Conservation (phyloP, 2,797 vertebrate genomes). For the Streptopelia turtur region DNA sequence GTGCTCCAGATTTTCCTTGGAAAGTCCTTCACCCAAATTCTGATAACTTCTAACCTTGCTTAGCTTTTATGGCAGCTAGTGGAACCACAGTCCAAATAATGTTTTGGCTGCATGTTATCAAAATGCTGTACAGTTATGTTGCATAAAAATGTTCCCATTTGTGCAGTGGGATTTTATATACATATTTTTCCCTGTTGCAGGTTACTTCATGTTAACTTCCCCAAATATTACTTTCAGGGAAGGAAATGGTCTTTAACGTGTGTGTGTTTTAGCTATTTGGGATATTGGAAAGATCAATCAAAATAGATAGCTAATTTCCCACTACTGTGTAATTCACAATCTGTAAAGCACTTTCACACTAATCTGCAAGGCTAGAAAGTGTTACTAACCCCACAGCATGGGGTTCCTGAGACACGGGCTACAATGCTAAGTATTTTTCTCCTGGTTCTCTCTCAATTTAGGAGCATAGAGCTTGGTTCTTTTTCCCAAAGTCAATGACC, state of each 20-base stretch:
- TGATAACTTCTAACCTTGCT: slow-evolving; percentile 5
- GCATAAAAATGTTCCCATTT: background rate
- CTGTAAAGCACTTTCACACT: background rate
- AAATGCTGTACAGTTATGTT: background rate
- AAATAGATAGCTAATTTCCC: background rate
- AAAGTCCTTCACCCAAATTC: slow-evolving; percentile 7
- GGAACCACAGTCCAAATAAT: background rate
- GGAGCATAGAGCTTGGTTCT: background rate
- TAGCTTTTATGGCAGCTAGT: background rate
- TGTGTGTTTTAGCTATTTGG: background rate
- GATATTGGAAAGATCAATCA: background rate
- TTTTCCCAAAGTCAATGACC: background rate
- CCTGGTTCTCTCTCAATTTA: background rate
- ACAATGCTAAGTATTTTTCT: background rate
- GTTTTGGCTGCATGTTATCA: background rate
- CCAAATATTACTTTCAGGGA: background rate
- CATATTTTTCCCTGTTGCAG: background rate
- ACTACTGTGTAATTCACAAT: background rate
- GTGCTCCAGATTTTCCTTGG: slow-evolving; percentile 29
- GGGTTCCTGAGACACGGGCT: background rate
- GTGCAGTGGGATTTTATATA: fast-evolving
- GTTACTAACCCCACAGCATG: background rate
- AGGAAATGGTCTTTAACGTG: background rate
- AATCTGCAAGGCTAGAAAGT: slow-evolving; percentile 3
- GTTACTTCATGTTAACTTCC: background rate